Evolutionary conservation across 1,140 invertebrate genomes (phyloP), one percentile per base, ranked within the genome.

Genomic region (Lepidotrigona ventralis): DNA sequence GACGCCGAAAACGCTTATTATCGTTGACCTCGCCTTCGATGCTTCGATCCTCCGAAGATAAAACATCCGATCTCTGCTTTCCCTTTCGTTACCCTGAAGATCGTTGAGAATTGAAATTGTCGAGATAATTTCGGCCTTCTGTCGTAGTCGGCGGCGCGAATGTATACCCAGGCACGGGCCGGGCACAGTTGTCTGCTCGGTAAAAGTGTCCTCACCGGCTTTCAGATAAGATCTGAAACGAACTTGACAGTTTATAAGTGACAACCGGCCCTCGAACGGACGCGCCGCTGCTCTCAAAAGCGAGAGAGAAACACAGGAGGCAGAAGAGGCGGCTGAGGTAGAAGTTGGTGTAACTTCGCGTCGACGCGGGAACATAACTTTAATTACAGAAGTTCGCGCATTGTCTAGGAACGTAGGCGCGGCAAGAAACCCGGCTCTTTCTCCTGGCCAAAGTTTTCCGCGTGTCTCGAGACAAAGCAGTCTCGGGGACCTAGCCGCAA

Each of bases 311-410:
- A 26, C 60, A 14, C 14, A 54, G 53, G 0, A 12, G 53, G 60
- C 23, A 33, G 19, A n/a, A 19, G 56, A 2, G 21, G 29, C n/a
- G 19, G n/a, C 29, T 12, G 69, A 9, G 39, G 53, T 72, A 75
- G 77, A 92, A 91, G 86, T 92, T 90, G 23, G 66, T 81, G 86
- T 86, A 91, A 92, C 86, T 92, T 90, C 81, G 80, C 88, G 87
- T 84, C 83, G 87, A 85, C 89, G 87, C 81, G 85, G 86, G 89
- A 90, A 84, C 85, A 86, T 91, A 92, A 92, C 91, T 91, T 91
- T 91, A 91, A 92, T 91, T 90, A 92, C 90, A 86, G 86, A 92
- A 92, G 91, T 92, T 92, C 74, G 88, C 73, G 82, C 85, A 91
- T 92, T 92, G 91, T 92, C 90, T 90, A 90, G 89, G 86, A 90